A percentile compares a stretch with the other conserved stretches of the same genome.
Evolutionary conservation across 2,113 vertebrate genomes (phyloP).

Genomic region (Jaculus jaculus): DNA sequence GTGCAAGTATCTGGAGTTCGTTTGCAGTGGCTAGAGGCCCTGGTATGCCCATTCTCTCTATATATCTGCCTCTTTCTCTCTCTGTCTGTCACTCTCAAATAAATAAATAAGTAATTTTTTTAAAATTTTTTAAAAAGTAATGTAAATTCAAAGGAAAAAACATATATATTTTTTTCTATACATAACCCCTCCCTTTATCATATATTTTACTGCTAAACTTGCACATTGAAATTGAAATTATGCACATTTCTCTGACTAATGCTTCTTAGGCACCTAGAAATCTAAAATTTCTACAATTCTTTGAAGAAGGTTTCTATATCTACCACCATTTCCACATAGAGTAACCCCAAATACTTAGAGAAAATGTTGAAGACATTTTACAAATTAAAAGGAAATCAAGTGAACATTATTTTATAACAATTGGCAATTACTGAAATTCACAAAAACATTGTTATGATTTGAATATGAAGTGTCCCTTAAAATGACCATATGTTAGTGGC

Average conservation of each 20-base stretch:
- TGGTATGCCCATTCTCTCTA: too few relatives aligned
- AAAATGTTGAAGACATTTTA: too few relatives aligned
- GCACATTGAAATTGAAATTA: conserved; percentile 32
- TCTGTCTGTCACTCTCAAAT: too few relatives aligned
- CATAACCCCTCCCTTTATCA: not conserved
- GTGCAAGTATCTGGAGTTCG: too few relatives aligned
- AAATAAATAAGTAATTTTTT: too few relatives aligned
- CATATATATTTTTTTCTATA: not conserved
- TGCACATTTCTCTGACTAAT: not conserved
- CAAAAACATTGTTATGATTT: not conserved
- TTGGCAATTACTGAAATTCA: not conserved
- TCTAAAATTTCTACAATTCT: not conserved
- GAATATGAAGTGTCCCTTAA: not conserved
- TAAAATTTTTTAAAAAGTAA: not conserved
- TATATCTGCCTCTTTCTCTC: too few relatives aligned
- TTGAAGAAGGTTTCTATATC: not conserved
- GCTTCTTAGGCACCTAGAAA: not conserved
- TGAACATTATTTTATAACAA: not conserved
- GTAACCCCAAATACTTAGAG: not conserved
- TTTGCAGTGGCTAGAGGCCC: too few relatives aligned
- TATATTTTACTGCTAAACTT: not conserved
- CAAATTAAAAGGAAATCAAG: not conserved
- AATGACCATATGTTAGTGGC: not conserved
- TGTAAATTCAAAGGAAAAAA: not conserved
- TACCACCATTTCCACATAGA: not conserved